phyloP scores from a whole-genome alignment of 2,113 vertebrate genomes.

The Crotophaga sulcirostris region DNA sequence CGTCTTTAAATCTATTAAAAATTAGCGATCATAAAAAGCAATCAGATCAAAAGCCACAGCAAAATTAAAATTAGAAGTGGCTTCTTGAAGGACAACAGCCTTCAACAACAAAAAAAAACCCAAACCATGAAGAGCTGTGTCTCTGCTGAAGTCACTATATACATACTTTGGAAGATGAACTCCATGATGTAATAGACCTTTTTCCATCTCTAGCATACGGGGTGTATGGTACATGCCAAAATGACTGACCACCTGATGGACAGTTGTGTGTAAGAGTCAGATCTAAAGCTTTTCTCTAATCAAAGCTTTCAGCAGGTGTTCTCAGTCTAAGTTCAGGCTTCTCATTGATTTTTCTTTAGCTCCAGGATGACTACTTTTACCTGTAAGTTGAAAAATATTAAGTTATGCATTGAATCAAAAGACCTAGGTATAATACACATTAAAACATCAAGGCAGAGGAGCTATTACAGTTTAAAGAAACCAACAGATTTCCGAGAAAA shows the following conservation, averaged over 20 bases:
- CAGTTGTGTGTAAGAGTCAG: background rate
- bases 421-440: background rate
- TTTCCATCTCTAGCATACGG: background rate
- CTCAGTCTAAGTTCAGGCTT: background rate
- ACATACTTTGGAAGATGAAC: background rate
- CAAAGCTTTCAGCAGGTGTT: slow-evolving; percentile 49
- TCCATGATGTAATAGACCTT: background rate
- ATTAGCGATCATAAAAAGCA: background rate
- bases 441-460: background rate
- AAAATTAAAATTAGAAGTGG: background rate
- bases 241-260: slow-evolving; percentile 18
- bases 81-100: background rate
- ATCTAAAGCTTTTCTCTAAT: slow-evolving; percentile 43
- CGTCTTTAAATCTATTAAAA: background rate
- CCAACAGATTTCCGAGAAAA: background rate
- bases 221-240: background rate
- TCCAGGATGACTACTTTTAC: slow-evolving; percentile 19
- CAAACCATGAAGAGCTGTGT: background rate
- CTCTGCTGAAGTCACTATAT: background rate
- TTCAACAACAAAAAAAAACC: background rate
- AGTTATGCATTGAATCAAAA: slow-evolving; percentile 16
- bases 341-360: slow-evolving; percentile 40
- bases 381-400: slow-evolving; percentile 8
- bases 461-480: background rate
- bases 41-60: background rate